Conservation (phyloP, 2,113 vertebrate species). For the Sorex araneus region DNA sequence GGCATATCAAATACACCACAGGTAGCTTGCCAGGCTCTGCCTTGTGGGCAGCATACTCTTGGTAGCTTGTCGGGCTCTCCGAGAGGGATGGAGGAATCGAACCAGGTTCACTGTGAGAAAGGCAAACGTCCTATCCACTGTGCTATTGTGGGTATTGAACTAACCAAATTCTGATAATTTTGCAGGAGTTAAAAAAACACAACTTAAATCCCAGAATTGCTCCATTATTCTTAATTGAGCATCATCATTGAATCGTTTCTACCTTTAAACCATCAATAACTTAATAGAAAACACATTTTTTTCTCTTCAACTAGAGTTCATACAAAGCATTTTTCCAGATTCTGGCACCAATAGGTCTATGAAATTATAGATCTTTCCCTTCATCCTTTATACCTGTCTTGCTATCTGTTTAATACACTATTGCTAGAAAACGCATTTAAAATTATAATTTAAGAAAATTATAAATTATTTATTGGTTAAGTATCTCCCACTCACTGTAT, state of each 20-base stretch:
- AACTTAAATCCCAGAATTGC: not conserved
- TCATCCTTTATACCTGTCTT: not conserved
- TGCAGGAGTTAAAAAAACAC: not conserved
- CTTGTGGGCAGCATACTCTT: too few species aligned
- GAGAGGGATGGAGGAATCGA: too few species aligned
- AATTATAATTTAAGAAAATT: slow-evolving; percentile 45
- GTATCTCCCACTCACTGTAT: not conserved
- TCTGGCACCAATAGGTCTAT: not conserved
- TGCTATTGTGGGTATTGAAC: too few species aligned
- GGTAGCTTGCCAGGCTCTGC: too few species aligned
- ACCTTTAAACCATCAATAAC: not conserved
- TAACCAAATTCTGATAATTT: too few species aligned
- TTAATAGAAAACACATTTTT: slow-evolving; percentile 32
- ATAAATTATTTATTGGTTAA: slow-evolving; percentile 20
- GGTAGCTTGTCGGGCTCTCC: too few species aligned
- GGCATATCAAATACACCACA: too few species aligned
- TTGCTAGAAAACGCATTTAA: not conserved
- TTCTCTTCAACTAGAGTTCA: slow-evolving; percentile 21
- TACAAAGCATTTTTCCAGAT: not conserved
- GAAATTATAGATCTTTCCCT: not conserved
- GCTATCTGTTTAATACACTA: not conserved
- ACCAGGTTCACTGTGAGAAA: too few species aligned
- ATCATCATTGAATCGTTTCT: not conserved
- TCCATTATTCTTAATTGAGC: slow-evolving; percentile 5
- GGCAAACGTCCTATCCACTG: too few species aligned